A percentile compares a stretch with the other conserved stretches of the same genome.
phyloP scores from a whole-genome alignment of 2,888 invertebrate genomes.

The Limnephilus auricula region DNA sequence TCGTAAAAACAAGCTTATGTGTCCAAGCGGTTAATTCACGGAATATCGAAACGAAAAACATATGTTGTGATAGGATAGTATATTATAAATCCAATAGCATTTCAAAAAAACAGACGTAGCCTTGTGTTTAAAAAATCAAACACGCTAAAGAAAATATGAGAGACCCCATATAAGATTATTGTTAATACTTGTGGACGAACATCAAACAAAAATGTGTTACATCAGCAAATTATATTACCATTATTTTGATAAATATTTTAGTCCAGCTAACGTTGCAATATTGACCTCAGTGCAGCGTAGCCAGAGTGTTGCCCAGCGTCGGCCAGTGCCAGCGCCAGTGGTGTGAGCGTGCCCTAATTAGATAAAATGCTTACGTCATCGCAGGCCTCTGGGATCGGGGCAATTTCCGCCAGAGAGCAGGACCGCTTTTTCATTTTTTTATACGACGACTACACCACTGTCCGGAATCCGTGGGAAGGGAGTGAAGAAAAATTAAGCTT shows the following conservation, averaged over 20 bases:
- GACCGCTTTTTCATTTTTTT: conserved; percentile 16
- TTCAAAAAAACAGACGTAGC: no score
- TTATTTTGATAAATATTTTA: background rate
- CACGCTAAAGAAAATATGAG: no score
- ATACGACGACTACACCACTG: background rate
- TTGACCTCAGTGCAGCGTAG: background rate
- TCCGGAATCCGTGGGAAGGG: background rate
- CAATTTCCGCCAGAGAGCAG: conserved; percentile 56
- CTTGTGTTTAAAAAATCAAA: no score
- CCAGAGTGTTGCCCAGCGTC: background rate
- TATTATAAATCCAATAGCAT: no score
- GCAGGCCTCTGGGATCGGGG: conserved; percentile 50
- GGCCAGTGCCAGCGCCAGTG: background rate
- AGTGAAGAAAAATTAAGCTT: background rate
- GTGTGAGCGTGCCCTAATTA: conserved; percentile 50
- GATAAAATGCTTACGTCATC: conserved; percentile 60
- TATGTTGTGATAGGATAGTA: no score
- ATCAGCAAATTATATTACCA: no score
- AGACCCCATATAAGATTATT: no score
- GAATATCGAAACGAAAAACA: no score
- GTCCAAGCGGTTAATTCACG: no score
- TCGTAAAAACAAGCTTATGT: no score
- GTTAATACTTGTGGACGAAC: no score
- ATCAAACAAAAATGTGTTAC: no score
- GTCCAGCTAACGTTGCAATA: background rate